Evolutionary conservation across 2,113 vertebrate genomes (phyloP).

Genomic region (Athene noctua): DNA sequence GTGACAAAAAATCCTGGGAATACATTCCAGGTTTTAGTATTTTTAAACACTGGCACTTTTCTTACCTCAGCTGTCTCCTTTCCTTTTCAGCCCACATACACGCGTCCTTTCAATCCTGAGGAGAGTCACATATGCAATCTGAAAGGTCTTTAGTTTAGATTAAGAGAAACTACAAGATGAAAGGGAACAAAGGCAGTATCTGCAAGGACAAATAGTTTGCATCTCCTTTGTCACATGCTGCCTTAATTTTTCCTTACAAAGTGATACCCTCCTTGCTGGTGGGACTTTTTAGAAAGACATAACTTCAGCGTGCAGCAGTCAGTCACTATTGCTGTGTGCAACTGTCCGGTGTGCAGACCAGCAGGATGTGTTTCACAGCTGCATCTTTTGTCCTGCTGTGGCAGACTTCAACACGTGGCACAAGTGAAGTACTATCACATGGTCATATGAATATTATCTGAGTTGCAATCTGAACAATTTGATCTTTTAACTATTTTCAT

Average conservation of each 20-base stretch:
- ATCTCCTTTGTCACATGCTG: neutral
- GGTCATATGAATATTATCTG: accelerated
- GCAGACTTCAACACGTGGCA: accelerated
- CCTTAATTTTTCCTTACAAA: neutral
- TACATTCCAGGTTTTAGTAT: neutral
- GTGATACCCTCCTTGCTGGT: neutral
- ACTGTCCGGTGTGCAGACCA: accelerated
- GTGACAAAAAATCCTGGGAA: neutral
- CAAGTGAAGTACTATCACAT: neutral
- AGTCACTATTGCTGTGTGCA: neutral
- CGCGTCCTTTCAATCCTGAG: neutral
- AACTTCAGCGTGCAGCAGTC: neutral
- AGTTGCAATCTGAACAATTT: neutral
- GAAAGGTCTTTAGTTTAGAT: conserved; percentile 25
- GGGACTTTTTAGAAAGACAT: neutral
- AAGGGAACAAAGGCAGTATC: conserved; percentile 9
- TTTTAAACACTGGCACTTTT: neutral
- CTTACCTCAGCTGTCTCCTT: neutral
- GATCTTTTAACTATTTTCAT: neutral
- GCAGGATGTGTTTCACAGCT: neutral
- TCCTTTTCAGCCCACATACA: neutral
- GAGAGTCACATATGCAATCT: neutral
- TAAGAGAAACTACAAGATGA: neutral
- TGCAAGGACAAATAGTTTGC: neutral
- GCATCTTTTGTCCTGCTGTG: neutral